Conservation (phyloP, 2,888 invertebrate species). For the Amphipoea lucens region DNA sequence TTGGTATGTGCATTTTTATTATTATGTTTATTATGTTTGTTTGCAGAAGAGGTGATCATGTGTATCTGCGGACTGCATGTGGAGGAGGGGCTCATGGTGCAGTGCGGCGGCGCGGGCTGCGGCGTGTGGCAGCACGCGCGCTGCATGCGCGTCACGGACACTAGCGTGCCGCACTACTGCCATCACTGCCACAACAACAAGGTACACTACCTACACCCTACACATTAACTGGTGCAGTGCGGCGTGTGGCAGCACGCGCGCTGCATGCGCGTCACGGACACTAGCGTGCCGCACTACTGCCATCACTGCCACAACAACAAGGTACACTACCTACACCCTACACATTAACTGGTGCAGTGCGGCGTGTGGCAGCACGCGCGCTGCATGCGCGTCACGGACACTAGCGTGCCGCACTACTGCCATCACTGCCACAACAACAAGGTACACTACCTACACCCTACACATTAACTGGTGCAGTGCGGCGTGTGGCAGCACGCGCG, state of each 20-base stretch:
- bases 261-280: conserved; percentile 91
- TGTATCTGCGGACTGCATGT: conserved; percentile 98
- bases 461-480: conserved; percentile 86
- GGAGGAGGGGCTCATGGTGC: conserved; percentile 87
- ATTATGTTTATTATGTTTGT: not conserved
- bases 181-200: conserved; percentile 48
- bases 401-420: conserved; percentile 92
- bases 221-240: conserved; percentile 86
- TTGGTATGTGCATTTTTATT: too few relatives aligned
- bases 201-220: not conserved
- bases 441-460: conserved; percentile 23
- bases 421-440: conserved; percentile 49
- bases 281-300: conserved; percentile 92
- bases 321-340: conserved; percentile 23
- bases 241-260: conserved; percentile 95
- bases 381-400: conserved; percentile 91
- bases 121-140: conserved; percentile 95
- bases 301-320: conserved; percentile 49
- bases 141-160: conserved; percentile 91
- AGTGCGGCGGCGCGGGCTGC: conserved; percentile 87
- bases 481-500: conserved; percentile 95
- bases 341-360: conserved; percentile 86
- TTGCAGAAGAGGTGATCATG: conserved; percentile 96
- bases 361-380: conserved; percentile 95
- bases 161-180: conserved; percentile 92